Percentiles rank a stretch among this genome's conserved stretches.
phyloP scores from a whole-genome alignment of 2,888 invertebrate genomes.

The Nymphalis c-album region DNA sequence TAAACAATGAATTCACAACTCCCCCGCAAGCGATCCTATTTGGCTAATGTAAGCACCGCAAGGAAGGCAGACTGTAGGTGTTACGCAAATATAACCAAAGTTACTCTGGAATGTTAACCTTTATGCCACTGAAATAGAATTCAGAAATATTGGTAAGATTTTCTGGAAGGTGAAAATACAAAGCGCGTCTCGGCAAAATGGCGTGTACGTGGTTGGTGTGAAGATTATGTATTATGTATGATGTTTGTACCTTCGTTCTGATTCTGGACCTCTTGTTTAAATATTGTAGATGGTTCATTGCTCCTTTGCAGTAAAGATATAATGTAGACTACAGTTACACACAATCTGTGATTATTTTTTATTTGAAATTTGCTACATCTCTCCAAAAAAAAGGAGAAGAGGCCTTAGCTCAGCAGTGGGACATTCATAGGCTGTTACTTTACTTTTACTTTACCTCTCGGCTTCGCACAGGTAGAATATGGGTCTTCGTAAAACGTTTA shows the following conservation, averaged over 20 bases:
- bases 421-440: too few relatives aligned
- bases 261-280: slow-evolving; percentile 35
- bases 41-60: too few relatives aligned
- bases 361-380: too few relatives aligned
- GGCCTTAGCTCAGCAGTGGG: too few relatives aligned
- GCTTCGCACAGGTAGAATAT: too few relatives aligned
- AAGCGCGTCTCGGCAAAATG: slow-evolving; percentile 32
- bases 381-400: too few relatives aligned
- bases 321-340: slow-evolving; percentile 12
- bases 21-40: too few relatives aligned
- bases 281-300: slow-evolving; percentile 27
- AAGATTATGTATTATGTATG: slow-evolving; percentile 42
- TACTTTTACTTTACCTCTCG: too few relatives aligned
- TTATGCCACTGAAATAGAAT: slow-evolving; percentile 15
- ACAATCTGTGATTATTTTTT: too few relatives aligned
- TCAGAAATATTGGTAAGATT: slow-evolving; percentile 19
- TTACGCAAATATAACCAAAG: slow-evolving; percentile 1
- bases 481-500: too few relatives aligned
- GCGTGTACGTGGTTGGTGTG: slow-evolving; percentile 38
- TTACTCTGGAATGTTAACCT: slow-evolving; percentile 4
- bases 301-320: slow-evolving; percentile 19
- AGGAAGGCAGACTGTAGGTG: neutral
- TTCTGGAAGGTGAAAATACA: slow-evolving; percentile 7
- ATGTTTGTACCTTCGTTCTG: slow-evolving; percentile 34
- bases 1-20: too few relatives aligned